These are phyloP conservation scores for Microtus richardsoni DNA, from an alignment of 2,113 vertebrate genomes.

Conservation along the genomic window DNA sequence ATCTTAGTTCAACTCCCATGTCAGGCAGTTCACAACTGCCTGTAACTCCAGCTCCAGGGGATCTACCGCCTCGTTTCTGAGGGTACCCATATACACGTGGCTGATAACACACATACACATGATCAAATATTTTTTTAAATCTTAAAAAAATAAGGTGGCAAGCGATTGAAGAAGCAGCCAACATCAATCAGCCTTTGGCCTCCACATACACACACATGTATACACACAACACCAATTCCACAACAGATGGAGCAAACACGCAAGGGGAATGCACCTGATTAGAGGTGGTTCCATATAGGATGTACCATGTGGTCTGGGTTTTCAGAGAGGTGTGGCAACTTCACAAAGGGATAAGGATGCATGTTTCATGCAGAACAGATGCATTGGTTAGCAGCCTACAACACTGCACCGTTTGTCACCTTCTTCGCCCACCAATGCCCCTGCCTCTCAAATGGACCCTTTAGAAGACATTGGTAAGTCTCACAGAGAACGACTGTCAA, in stretches of 20 bases:
- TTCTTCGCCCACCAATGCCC: not conserved
- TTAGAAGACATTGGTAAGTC: not conserved
- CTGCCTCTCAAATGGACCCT: not conserved
- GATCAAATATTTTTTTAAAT: not conserved
- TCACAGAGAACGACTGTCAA: not conserved
- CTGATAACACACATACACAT: not conserved
- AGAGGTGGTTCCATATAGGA: not conserved
- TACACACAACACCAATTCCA: not conserved
- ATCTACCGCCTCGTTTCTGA: not conserved
- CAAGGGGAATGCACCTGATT: not conserved
- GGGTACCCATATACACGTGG: not conserved
- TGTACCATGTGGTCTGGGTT: not conserved
- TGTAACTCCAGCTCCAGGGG: not conserved
- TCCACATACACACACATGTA: not conserved
- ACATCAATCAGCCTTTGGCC: not conserved
- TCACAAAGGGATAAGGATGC: not conserved
- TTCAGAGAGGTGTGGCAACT: not conserved
- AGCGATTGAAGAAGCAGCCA: not conserved
- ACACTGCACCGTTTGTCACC: rapidly evolving
- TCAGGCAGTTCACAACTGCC: not conserved
- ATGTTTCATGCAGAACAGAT: not conserved
- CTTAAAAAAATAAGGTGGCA: not conserved
- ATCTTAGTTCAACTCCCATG: not conserved
- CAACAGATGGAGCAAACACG: not conserved
- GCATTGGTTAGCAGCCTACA: not conserved